Conservation (phyloP, 2,797 vertebrate genomes). For the Pseudopleuronectes americanus region DNA sequence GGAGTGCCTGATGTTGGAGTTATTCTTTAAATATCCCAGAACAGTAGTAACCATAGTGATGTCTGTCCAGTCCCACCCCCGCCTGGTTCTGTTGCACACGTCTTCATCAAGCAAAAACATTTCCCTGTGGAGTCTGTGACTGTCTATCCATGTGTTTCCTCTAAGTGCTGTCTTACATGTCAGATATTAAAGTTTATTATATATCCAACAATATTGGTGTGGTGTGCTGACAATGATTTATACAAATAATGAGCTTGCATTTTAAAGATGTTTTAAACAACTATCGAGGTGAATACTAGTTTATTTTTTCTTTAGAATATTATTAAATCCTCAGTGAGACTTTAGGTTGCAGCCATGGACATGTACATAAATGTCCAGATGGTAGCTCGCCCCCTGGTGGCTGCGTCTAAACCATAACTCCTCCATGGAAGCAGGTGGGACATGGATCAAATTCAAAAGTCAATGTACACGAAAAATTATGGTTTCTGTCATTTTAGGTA, state of each 20-base stretch:
- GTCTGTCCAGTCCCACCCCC: slow-evolving; percentile 2
- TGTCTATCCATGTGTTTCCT: slow-evolving; percentile 37
- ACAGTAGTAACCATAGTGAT: slow-evolving; percentile 51
- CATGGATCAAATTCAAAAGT: no score
- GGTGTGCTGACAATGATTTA: neutral
- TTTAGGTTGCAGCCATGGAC: no score
- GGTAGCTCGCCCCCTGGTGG: no score
- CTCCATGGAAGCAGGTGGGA: no score
- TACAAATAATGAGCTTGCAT: neutral
- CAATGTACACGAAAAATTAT: no score
- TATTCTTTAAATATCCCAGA: slow-evolving; percentile 7
- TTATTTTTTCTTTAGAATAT: no score
- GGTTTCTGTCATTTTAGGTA: no score
- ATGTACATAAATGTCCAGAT: no score
- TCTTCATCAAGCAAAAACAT: slow-evolving; percentile 26
- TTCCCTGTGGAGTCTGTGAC: slow-evolving; percentile 15
- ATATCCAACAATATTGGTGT: slow-evolving; percentile 14
- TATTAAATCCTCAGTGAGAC: no score
- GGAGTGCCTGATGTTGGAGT: slow-evolving; percentile 13
- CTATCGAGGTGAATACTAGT: no score
- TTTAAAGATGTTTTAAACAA: no score
- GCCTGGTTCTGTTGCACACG: slow-evolving; percentile 18
- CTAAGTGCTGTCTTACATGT: slow-evolving; percentile 48
- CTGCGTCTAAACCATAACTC: no score
- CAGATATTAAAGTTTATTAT: slow-evolving; percentile 65